These are phyloP conservation scores for Amiota mariae DNA, from an alignment of 2,888 invertebrate species.

Conservation along the genomic window DNA sequence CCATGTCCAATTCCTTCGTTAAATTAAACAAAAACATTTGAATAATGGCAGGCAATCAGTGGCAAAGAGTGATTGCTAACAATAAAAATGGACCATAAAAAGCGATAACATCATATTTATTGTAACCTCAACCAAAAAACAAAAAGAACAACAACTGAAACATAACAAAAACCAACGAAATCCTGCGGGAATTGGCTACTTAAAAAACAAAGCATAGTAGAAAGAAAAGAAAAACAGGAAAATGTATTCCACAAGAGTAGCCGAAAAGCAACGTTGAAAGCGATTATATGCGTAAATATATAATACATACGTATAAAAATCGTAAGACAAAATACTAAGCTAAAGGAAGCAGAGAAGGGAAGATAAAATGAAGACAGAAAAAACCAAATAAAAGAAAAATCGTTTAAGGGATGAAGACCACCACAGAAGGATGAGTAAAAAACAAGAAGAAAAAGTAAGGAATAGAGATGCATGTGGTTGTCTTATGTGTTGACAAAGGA, in stretches of 20 bases:
- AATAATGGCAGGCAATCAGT: conserved; percentile 65
- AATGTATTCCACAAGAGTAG: not conserved
- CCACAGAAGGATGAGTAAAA: no score
- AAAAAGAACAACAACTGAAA: conserved; percentile 42
- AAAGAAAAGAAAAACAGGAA: not conserved
- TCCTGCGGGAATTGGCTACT: conserved; percentile 34
- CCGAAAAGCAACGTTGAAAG: conserved; percentile 57
- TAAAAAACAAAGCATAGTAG: not conserved
- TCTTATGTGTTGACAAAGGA: no score
- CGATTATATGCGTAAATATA: conserved; percentile 63
- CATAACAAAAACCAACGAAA: conserved; percentile 43
- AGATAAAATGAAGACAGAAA: not conserved
- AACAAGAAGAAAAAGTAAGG: no score
- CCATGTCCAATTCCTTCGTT: not conserved
- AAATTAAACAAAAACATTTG: conserved; percentile 68
- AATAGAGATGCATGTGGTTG: no score
- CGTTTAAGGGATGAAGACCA: not conserved
- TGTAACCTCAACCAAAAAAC: conserved; percentile 50
- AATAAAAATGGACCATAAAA: conserved; percentile 70
- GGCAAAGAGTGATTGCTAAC: conserved; percentile 66
- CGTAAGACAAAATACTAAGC: conserved; percentile 48
- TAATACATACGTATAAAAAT: conserved; percentile 48
- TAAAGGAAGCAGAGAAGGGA: no score
- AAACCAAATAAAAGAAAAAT: conserved; percentile 42
- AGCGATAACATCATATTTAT: conserved; percentile 70